Evolutionary conservation across 2,888 invertebrate species (phyloP), one percentile per base, ranked within the genome.

Genomic region (Hybos culiciformis): DNA sequence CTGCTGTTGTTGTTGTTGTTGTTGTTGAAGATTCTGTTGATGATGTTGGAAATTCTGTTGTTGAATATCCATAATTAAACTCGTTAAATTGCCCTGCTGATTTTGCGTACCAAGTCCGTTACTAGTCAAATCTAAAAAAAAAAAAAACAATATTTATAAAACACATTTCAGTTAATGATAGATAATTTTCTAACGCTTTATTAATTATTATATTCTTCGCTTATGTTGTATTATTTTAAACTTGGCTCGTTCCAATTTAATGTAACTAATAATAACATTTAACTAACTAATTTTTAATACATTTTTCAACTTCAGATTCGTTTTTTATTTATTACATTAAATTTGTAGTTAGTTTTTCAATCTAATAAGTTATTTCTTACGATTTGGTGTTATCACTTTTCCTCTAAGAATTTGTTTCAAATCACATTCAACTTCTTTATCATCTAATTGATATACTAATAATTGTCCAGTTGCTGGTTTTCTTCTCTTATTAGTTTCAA

Each of bases 351-450:
- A 17, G 9, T 8, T 12, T 21, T 31, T 5, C 8, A 19, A 31
- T 3, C 23, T 19, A n/a, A n/a, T 24, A n/a, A 7, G 12, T 17
- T 39, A 34, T 50, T 47, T 50, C 54, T 76, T 75, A 48, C 73
- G 63, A 39, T 70, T 67, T 48, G 75, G 69, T 41, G 70, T 67
- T 52, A 63, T 39, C 31, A 69, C 64, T 56, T 72, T 74, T 46
- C 75, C 76, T 3, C 81, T 69, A 48, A 79, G 75, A 51, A 92
- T 83, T 43, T 80, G 74, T 54, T 87, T 80, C 42, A 94, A 69
- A 66, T 94, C 94, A 23, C 77, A 79, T 50, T 88, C 83, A 37
- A 93, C 80, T 54, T 92, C 91, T 50, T 83, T 80, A 51, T 94
- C 93, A 54, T 92, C 92, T 45, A 94, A 69, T 37, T 83, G 70